Evolutionary conservation across 2,888 invertebrate genomes (phyloP).

Genomic region (Leptinotarsa rubiginosa): DNA sequence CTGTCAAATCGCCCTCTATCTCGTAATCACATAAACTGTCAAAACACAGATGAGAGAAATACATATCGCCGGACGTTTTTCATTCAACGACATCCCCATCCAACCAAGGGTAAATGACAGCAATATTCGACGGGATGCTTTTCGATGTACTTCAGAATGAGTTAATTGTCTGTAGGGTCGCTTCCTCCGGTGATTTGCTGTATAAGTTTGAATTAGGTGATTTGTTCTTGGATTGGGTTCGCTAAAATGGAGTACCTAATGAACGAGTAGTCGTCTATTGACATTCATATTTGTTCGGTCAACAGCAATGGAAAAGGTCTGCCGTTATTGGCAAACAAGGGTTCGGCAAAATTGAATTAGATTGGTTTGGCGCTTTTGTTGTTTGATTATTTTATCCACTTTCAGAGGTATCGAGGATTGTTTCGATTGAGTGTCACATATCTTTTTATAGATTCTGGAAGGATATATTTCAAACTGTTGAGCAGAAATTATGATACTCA

Average conservation of each 20-base stretch:
- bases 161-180: neutral
- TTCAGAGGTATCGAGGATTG: neutral
- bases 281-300: constrained; percentile 4
- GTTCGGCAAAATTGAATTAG: neutral
- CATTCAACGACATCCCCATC: neutral
- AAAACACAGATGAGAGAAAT: neutral
- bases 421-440: neutral
- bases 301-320: neutral
- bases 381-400: neutral
- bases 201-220: constrained; percentile 6
- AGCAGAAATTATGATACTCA: too few species aligned
- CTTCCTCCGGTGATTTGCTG: neutral
- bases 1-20: too few species aligned
- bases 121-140: neutral
- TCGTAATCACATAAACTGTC: too few species aligned
- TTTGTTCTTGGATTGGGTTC: neutral
- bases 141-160: neutral
- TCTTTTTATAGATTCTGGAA: too few species aligned
- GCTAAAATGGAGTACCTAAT: neutral
- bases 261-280: neutral
- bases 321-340: neutral
- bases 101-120: neutral
- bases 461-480: too few species aligned
- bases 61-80: neutral
- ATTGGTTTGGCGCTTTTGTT: neutral